Evolutionary conservation across 2,113 vertebrate genomes (phyloP), one percentile per base, ranked within the genome.

Genomic region (Mesembrinibis cayennensis): DNA sequence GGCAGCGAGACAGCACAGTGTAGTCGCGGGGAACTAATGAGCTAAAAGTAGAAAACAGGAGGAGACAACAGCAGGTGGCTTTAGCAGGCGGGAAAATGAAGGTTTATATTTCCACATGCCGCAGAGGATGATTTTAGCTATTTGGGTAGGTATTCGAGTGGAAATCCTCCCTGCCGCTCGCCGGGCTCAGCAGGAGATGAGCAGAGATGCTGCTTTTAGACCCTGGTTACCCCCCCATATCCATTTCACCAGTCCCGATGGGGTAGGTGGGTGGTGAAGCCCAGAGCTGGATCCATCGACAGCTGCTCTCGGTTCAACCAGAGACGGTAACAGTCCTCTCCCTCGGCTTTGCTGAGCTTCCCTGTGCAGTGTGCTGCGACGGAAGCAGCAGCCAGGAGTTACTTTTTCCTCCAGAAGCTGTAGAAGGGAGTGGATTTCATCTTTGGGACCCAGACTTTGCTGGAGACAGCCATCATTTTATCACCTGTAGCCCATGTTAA

Each of bases 61-160:
- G 94, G 89, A 87, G 93, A 96, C 95, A 85, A 87, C 78, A 86
- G 95, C 94, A 96, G 95, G 95, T 96, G 96, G 95, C 89, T 95
- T 94, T 49, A n/a, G 85, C 92, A 85, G 93, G 95, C 66, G 93
- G 95, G 95, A 97, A 96, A 95, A 94, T 7, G 65, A 84, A 94
- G 83, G 89, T 95, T 97, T 95, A 52, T 79, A 36, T 93, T 94
- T 94, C 93, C 95, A 94, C 87, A 90, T 87, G 95, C 94, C 10
- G 0, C 84, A 42, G 84, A 95, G 87, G 81, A 50, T 26, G 94
- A 38, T 66, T 91, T 89, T 58, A 95, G 71, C 59, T 84, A 38
- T 85, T 73, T 0, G 62, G 82, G 78, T 56, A 87, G 87, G 67
- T 87, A 95, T 95, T 87, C 0, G 12, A 38, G 82, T 80, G 62